A percentile compares a stretch with the other conserved stretches of the same genome.
phyloP scores from a whole-genome alignment of 2,888 invertebrate species.

The Parnassius orleans region DNA sequence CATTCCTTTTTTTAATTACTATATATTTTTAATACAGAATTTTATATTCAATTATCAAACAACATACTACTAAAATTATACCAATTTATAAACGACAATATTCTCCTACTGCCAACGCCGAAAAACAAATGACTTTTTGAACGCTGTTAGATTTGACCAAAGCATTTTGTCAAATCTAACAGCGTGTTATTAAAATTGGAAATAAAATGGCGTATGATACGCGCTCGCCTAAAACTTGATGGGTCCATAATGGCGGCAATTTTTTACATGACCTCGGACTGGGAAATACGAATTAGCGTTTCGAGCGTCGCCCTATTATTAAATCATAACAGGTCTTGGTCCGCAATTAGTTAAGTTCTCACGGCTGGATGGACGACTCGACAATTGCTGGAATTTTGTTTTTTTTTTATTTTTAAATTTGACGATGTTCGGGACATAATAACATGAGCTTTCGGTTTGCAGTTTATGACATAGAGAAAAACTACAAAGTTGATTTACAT shows the following conservation, averaged over 20 bases:
- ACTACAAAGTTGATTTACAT: no score
- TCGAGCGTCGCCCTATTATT: slow-evolving; percentile 64
- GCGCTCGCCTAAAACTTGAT: slow-evolving; percentile 46
- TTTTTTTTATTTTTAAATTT: no score
- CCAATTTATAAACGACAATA: no score
- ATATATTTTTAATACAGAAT: no score
- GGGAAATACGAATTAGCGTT: slow-evolving; percentile 56
- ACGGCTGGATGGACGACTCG: slow-evolving; percentile 47
- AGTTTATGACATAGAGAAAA: no score
- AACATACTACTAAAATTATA: no score
- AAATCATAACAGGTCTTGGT: slow-evolving; percentile 56
- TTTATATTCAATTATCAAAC: no score
- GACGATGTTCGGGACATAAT: no score
- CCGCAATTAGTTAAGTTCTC: slow-evolving; percentile 37
- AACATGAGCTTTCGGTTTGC: no score
- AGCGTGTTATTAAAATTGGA: slow-evolving; percentile 50
- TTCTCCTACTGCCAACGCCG: slow-evolving; percentile 24
- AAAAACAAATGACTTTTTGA: slow-evolving; percentile 52
- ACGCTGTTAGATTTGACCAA: no score
- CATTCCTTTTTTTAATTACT: no score
- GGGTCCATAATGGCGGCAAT: slow-evolving; percentile 51
- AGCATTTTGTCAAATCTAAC: slow-evolving; percentile 57
- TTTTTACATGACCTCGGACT: slow-evolving; percentile 44
- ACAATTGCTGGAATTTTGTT: slow-evolving; percentile 43
- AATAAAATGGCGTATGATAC: slow-evolving; percentile 43